These are phyloP conservation scores for Chrysopa pallens DNA, from an alignment of 1,140 invertebrate species.

Conservation along the genomic window DNA sequence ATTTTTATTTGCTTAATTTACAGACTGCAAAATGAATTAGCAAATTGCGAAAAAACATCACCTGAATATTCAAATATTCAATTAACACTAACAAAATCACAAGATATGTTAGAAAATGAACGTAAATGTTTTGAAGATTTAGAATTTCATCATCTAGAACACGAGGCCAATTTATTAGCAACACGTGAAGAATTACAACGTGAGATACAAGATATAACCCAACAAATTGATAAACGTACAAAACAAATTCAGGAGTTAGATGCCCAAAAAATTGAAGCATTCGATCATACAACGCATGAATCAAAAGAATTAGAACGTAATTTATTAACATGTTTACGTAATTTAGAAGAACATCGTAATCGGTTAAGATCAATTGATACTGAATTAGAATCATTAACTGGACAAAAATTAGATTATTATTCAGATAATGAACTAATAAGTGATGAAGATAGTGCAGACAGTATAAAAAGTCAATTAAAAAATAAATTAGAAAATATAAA, in stretches of 20 bases:
- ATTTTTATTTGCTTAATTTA: too few relatives aligned
- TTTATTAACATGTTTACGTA: slow-evolving; percentile 14
- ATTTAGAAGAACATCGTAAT: slow-evolving; percentile 14
- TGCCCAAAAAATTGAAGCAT: slow-evolving; percentile 30
- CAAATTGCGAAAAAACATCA: slow-evolving; percentile 16
- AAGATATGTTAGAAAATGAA: slow-evolving; percentile 50
- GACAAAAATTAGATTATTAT: slow-evolving; percentile 12
- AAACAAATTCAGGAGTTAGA: slow-evolving; percentile 43
- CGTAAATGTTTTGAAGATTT: slow-evolving; percentile 76
- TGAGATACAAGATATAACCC: slow-evolving; percentile 45
- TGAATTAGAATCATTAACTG: slow-evolving; percentile 8
- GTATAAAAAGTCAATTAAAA: slow-evolving; percentile 8
- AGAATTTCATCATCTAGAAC: slow-evolving; percentile 86
- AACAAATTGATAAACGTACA: slow-evolving; percentile 42
- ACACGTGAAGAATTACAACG: slow-evolving; percentile 65
- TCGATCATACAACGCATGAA: slow-evolving; percentile 15
- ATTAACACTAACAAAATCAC: slow-evolving; percentile 39
- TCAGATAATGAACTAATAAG: slow-evolving; percentile 19
- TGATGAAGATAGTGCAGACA: slow-evolving; percentile 19
- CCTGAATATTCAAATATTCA: slow-evolving; percentile 31
- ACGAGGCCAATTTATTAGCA: slow-evolving; percentile 66
- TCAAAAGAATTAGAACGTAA: slow-evolving; percentile 17
- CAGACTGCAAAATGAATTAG: slow-evolving; percentile 28
- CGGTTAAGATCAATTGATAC: slow-evolving; percentile 14
- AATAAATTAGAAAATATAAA: background rate